phyloP scores from a whole-genome alignment of 2,113 vertebrate species.

The Chunga burmeisteri region DNA sequence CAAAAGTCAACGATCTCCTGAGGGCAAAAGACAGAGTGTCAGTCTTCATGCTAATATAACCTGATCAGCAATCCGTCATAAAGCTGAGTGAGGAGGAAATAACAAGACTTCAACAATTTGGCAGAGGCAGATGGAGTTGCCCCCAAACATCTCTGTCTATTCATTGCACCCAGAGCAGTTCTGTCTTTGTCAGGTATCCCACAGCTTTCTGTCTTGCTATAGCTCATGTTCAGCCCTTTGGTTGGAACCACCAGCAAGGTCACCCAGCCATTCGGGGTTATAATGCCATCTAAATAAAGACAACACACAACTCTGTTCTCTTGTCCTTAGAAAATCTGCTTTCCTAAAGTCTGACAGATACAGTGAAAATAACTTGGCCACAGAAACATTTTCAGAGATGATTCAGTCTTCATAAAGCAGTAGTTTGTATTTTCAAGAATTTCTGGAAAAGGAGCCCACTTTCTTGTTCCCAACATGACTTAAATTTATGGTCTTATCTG shows the following conservation, averaged over 20 bases:
- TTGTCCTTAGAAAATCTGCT: neutral
- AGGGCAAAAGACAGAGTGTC: neutral
- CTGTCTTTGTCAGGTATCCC: neutral
- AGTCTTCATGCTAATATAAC: neutral
- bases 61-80: neutral
- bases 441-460: neutral
- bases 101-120: neutral
- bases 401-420: neutral
- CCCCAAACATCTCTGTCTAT: neutral
- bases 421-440: neutral
- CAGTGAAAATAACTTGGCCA: neutral
- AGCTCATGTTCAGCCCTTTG: neutral
- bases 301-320: neutral
- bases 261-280: neutral
- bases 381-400: neutral
- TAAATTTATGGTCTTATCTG: neutral
- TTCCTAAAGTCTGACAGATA: neutral
- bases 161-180: neutral
- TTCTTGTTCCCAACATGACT: neutral
- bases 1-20: neutral
- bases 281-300: neutral
- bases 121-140: neutral
- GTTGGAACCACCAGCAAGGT: neutral
- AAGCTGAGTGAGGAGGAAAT: neutral
- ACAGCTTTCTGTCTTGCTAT: neutral